Conservation (phyloP, 1,140 invertebrate genomes). For the Zaprionus tsacasi region DNA sequence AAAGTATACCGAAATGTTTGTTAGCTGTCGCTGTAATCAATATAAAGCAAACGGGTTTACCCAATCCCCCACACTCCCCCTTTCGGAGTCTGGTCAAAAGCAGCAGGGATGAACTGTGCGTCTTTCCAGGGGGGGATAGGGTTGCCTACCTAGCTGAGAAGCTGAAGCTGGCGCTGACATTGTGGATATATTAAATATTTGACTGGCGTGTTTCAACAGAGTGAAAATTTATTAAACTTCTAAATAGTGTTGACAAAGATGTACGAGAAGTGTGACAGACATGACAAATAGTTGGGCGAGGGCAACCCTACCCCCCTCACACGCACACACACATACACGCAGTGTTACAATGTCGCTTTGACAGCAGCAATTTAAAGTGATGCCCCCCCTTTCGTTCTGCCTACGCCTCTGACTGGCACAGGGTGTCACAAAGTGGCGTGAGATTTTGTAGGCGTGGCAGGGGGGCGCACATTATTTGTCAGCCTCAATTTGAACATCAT, state of each 20-base stretch:
- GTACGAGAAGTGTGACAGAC: conserved; percentile 78
- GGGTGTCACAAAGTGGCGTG: conserved; percentile 39
- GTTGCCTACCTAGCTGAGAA: neutral
- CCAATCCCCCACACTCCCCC: neutral
- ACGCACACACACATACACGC: conserved; percentile 23
- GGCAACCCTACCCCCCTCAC: conserved; percentile 6
- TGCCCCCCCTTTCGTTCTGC: neutral
- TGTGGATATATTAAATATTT: conserved; percentile 64
- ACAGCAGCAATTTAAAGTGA: conserved; percentile 80
- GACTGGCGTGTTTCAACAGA: conserved; percentile 56
- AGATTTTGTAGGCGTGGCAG: conserved; percentile 10
- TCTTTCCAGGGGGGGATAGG: neutral
- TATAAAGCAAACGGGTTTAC: neutral
- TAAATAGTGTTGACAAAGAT: conserved; percentile 80
- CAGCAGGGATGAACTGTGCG: neutral
- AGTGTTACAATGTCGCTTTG: conserved; percentile 36
- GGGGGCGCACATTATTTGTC: conserved; percentile 46
- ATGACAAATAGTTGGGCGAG: conserved; percentile 71
- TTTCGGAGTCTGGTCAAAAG: neutral
- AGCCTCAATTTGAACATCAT: conserved; percentile 74
- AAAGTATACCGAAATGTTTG: neutral
- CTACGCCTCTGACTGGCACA: conserved; percentile 9
- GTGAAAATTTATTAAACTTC: conserved; percentile 78
- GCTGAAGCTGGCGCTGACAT: conserved; percentile 30
- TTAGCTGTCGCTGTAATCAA: neutral